Evolutionary conservation across 1,140 invertebrate species (phyloP).

Genomic region (Diplogasteroides magnus): DNA sequence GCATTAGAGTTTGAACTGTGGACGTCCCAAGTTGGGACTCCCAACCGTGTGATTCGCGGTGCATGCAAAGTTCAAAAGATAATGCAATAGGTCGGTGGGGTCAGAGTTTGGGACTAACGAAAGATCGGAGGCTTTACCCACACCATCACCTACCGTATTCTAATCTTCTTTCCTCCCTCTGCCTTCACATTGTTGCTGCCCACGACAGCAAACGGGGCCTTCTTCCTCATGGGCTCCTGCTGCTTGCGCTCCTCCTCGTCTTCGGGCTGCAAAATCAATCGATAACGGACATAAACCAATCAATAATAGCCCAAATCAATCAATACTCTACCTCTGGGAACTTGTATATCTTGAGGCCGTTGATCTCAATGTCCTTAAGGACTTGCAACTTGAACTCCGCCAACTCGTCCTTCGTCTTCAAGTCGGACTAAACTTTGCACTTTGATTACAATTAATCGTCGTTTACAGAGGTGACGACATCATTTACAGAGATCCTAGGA

Average conservation of each 20-base stretch:
- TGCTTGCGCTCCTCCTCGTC: neutral
- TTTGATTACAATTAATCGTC: no score
- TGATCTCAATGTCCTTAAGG: conserved; percentile 87
- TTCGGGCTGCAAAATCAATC: neutral
- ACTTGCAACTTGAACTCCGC: conserved; percentile 83
- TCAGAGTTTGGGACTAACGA: no score
- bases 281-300: neutral
- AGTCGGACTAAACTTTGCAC: no score
- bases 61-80: no score
- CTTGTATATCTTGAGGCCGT: conserved; percentile 98
- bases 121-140: no score
- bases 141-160: conserved; percentile 14
- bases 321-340: conserved; percentile 82
- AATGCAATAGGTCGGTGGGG: no score
- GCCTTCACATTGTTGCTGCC: conserved; percentile 89
- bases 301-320: neutral
- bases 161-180: conserved; percentile 75
- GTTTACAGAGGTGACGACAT: no score
- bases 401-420: conserved; percentile 93
- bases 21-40: no score
- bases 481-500: no score
- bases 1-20: no score
- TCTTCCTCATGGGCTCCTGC: conserved; percentile 17
- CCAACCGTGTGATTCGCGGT: no score
- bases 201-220: conserved; percentile 94